Evolutionary conservation across 2,888 invertebrate genomes (phyloP), one percentile per base, ranked within the genome.

Genomic region (Priocnemis perturbator): DNA sequence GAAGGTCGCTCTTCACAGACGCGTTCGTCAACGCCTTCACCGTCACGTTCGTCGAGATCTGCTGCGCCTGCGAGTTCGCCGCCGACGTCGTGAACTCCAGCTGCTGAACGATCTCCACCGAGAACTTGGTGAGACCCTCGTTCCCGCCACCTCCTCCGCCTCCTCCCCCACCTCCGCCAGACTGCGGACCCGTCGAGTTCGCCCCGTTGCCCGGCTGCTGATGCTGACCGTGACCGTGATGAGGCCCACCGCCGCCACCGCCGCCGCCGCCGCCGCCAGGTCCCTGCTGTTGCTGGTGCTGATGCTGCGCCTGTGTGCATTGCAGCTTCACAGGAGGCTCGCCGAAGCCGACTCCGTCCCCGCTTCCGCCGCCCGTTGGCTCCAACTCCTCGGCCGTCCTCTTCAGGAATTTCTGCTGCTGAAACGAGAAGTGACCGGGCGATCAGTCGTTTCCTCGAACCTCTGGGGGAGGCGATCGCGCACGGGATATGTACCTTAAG

Each of bases 81-180:
- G 95, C 95, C 57, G 95, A 95, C 52, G 96, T 96, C 74, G 96
- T 96, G 88, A 97, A 97, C 89, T 97, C 96, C 64, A 96, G 90
- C 88, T 96, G 97, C 88, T 97, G 97, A 21, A 97, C 97, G 83
- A 97, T 97, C 90, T 97, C 96, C 72, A 97, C 96, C 3, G 96
- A 96, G 90, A 97, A 96, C 89, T 96, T 96, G 73, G 93, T 93
- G 2, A 88, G 79, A 0, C 86, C 86, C 65, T 88, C 88, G 73
- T 86, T 88, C 0, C 79, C 81, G 88, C 53, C 55, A 52, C 81
- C 76, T 50, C 77, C 77, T 14, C 85, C 83, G 11, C 82, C 81
- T 57, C 86, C 85, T 60, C 72, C 88, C 90, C 92, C 88, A 87
- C 91, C 72, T 4, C 66, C 21, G n/a, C 53, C 55, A 45, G 65